These are phyloP conservation scores for Dolichoris vasculosae DNA, from an alignment of 1,140 invertebrate genomes.

Conservation along the genomic window DNA sequence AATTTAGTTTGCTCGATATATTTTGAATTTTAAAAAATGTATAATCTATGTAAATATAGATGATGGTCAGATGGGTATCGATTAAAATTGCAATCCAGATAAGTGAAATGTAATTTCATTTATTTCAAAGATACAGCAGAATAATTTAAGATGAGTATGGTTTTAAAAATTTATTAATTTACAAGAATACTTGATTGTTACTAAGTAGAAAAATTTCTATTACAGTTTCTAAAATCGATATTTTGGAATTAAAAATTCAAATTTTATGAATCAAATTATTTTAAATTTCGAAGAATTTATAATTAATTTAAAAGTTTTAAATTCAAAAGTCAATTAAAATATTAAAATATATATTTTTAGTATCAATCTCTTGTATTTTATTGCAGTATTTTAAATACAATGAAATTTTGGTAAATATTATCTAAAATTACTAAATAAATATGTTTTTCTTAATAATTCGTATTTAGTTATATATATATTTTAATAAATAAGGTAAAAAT, in stretches of 20 bases:
- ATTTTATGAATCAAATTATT: not conserved
- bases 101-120: no score
- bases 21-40: no score
- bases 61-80: no score
- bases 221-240: not conserved
- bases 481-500: no score
- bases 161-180: not conserved
- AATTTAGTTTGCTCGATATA: no score
- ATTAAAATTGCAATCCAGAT: no score
- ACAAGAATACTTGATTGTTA: not conserved
- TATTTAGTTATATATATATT: no score
- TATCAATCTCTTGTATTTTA: no score
- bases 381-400: constrained; percentile 11
- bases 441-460: not conserved
- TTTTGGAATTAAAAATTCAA: not conserved
- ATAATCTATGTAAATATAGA: no score
- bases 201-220: not conserved
- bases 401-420: no score
- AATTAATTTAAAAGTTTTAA: constrained; percentile 32
- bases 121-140: no score
- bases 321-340: not conserved
- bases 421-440: not conserved
- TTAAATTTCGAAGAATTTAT: not conserved
- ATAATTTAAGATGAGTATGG: no score
- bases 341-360: not conserved